Evolutionary conservation across 2,888 invertebrate genomes (phyloP).

Genomic region (Cyclophora albipunctata): DNA sequence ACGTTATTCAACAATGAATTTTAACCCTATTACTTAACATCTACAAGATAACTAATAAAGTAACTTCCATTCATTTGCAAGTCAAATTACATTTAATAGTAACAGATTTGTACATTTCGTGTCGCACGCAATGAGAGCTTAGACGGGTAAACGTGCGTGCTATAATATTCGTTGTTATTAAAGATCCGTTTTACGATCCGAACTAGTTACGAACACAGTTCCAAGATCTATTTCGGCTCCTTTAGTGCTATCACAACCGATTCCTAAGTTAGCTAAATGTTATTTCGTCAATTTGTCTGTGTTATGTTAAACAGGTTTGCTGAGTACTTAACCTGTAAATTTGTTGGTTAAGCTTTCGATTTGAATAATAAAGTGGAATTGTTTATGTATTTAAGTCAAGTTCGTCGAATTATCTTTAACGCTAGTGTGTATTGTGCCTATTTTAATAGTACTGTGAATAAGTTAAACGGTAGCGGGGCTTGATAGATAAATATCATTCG

Average conservation of each 20-base stretch:
- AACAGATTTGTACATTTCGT: slow-evolving; percentile 30
- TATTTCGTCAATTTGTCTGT: too few relatives aligned
- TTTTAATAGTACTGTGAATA: slow-evolving; percentile 20
- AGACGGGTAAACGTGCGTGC: slow-evolving; percentile 7
- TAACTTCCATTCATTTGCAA: slow-evolving; percentile 21
- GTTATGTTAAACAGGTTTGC: too few relatives aligned
- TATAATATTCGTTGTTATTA: slow-evolving; percentile 7
- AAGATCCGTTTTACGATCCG: slow-evolving; percentile 14
- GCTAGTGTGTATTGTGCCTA: slow-evolving; percentile 5
- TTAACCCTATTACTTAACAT: slow-evolving; percentile 2
- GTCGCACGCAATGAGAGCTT: slow-evolving; percentile 26
- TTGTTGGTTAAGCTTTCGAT: too few relatives aligned
- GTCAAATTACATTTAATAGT: slow-evolving; percentile 24
- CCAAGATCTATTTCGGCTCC: slow-evolving; percentile 5
- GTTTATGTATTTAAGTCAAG: too few relatives aligned
- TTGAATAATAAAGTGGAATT: too few relatives aligned
- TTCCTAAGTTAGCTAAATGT: too few relatives aligned
- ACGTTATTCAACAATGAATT: too few relatives aligned
- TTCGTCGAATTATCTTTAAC: not conserved
- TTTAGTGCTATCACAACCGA: not conserved
- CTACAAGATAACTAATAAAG: slow-evolving; percentile 12
- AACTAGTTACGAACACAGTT: slow-evolving; percentile 10
- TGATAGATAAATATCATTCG: slow-evolving; percentile 38
- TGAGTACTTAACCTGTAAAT: too few relatives aligned
- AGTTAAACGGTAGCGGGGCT: slow-evolving; percentile 27